Conservation (phyloP, 2,888 invertebrate species). For the Hydriomena furcata region DNA sequence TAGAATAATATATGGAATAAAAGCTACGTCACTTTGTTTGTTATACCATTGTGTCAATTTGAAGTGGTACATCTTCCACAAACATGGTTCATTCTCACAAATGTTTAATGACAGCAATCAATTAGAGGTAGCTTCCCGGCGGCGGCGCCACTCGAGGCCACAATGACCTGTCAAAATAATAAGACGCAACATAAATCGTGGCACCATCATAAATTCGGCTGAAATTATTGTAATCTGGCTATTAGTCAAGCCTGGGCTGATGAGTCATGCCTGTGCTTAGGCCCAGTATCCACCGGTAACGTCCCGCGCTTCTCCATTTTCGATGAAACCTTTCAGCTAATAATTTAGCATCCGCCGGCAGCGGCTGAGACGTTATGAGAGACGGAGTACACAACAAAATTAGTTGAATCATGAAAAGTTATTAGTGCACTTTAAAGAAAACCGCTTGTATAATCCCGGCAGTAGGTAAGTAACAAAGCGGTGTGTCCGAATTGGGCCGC, state of each 20-base stretch:
- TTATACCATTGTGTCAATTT: conserved; percentile 1
- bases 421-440: too few species aligned
- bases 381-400: too few species aligned
- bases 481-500: not conserved
- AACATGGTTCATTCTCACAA: conserved; percentile 11
- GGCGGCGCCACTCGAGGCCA: conserved; percentile 41
- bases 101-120: conserved; percentile 27
- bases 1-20: too few species aligned
- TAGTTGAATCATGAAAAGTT: too few species aligned
- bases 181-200: conserved; percentile 67
- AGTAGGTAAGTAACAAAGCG: too few species aligned
- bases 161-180: conserved; percentile 72
- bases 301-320: not conserved
- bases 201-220: conserved; percentile 57
- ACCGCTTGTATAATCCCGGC: too few species aligned
- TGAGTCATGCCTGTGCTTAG: conserved; percentile 46
- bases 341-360: too few species aligned
- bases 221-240: conserved; percentile 67
- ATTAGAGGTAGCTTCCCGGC: conserved; percentile 18
- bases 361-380: too few species aligned
- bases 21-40: not conserved
- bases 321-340: too few species aligned
- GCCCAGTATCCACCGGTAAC: not conserved
- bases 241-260: conserved; percentile 59
- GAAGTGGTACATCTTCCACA: not conserved